phyloP scores from a whole-genome alignment of 2,888 invertebrate genomes.

The Meteorus colon region DNA sequence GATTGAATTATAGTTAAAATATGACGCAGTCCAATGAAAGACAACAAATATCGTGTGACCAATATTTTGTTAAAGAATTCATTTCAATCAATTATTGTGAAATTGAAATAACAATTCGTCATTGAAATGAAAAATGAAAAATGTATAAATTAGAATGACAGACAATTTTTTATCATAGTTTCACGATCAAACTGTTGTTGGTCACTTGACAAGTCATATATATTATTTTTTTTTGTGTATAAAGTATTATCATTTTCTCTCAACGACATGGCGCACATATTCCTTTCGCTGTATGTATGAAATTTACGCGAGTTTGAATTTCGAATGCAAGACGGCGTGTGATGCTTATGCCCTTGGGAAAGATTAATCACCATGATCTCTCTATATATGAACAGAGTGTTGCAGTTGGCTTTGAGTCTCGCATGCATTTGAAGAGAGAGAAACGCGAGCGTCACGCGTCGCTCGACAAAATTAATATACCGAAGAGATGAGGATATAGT shows the following conservation, averaged over 20 bases:
- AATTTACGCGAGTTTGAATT: constrained; percentile 64
- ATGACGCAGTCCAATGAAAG: constrained; percentile 24
- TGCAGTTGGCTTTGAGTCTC: constrained; percentile 58
- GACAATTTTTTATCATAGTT: background rate
- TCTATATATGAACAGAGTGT: constrained; percentile 34
- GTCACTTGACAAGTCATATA: background rate
- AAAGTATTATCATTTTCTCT: constrained; percentile 7
- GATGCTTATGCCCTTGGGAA: constrained; percentile 66
- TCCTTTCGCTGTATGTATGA: constrained; percentile 50
- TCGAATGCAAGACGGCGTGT: constrained; percentile 65
- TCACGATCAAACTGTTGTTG: background rate
- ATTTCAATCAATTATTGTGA: background rate
- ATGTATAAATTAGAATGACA: background rate
- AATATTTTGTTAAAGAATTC: background rate
- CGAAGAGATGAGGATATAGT: constrained; percentile 7
- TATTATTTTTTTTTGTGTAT: background rate
- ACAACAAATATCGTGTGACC: background rate
- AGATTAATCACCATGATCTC: constrained; percentile 67
- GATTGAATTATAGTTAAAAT: constrained; percentile 28
- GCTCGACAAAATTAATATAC: constrained; percentile 54
- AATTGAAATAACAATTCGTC: background rate
- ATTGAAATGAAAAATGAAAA: background rate
- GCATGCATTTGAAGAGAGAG: constrained; percentile 51
- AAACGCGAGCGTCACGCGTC: constrained; percentile 50
- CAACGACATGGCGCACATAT: constrained; percentile 41